Percentiles rank a stretch among this genome's conserved stretches.
These are phyloP conservation scores for Acanthoscelides obtectus DNA, from an alignment of 2,888 invertebrate genomes.

Conservation along the genomic window DNA sequence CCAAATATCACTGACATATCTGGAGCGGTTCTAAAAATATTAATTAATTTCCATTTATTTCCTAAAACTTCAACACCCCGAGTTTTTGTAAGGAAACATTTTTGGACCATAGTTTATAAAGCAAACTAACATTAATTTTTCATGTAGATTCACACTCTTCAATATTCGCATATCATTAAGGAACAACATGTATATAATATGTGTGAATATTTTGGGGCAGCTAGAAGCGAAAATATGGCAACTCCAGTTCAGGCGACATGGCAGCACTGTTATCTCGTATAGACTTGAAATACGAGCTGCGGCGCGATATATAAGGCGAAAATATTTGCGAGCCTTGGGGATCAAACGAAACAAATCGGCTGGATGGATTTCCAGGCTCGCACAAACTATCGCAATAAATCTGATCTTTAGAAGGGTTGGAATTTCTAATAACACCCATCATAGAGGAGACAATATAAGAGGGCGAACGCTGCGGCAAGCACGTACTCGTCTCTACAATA, in stretches of 20 bases:
- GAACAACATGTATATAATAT: too few species aligned
- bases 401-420: constrained; percentile 37
- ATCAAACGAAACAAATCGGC: constrained; percentile 33
- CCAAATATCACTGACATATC: too few species aligned
- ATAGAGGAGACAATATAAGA: constrained; percentile 38
- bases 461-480: constrained; percentile 27
- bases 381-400: constrained; percentile 43
- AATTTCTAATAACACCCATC: constrained; percentile 42
- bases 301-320: constrained; percentile 1
- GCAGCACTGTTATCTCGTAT: not conserved
- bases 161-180: too few species aligned
- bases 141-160: too few species aligned
- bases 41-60: too few species aligned
- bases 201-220: too few species aligned
- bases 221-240: too few species aligned
- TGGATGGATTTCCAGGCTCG: constrained; percentile 28
- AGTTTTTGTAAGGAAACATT: too few species aligned
- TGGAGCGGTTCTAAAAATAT: too few species aligned
- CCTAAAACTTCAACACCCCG: too few species aligned
- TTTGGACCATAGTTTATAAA: too few species aligned
- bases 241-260: not conserved
- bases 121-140: too few species aligned
- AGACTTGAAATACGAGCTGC: not conserved
- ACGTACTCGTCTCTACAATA: constrained; percentile 1
- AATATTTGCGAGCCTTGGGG: constrained; percentile 23